phyloP scores from a whole-genome alignment of 2,113 vertebrate species.

The Lipophrys pholis region DNA sequence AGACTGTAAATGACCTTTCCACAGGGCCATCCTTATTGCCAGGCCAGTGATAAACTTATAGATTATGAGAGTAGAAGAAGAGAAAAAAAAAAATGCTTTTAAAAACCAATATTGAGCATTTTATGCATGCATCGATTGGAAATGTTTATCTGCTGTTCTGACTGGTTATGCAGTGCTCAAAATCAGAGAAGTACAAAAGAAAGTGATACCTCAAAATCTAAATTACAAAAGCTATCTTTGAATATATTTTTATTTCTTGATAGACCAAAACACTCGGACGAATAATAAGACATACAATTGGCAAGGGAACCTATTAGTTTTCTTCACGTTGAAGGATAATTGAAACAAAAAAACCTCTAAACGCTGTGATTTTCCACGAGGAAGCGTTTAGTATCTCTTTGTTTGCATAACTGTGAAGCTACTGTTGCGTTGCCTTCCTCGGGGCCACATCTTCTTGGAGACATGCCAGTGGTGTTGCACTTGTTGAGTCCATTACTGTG shows the following conservation, averaged over 20 bases:
- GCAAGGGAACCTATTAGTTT: slow-evolving; percentile 76
- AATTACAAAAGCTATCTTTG: no score
- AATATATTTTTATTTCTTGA: no score
- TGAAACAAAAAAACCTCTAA: slow-evolving; percentile 29
- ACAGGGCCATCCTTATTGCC: slow-evolving; percentile 52
- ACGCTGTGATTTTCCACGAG: slow-evolving; percentile 71
- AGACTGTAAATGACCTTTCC: slow-evolving; percentile 58
- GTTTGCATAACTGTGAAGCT: slow-evolving; percentile 78
- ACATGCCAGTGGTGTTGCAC: slow-evolving; percentile 72
- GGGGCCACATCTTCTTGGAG: slow-evolving; percentile 74
- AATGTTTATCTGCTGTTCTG: neutral
- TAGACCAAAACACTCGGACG: no score
- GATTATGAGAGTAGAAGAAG: slow-evolving; percentile 55
- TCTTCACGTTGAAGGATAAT: slow-evolving; percentile 54
- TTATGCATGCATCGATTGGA: neutral
- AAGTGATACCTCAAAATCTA: no score
- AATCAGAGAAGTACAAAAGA: neutral
- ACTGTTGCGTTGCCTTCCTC: slow-evolving; percentile 68
- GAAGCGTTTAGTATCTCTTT: slow-evolving; percentile 79
- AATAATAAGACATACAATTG: slow-evolving; percentile 1
- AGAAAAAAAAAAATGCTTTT: slow-evolving; percentile 29
- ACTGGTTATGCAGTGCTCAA: slow-evolving; percentile 1
- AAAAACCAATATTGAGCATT: slow-evolving; percentile 49
- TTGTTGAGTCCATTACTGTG: slow-evolving; percentile 66
- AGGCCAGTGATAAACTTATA: slow-evolving; percentile 49